Percentiles rank a stretch among this genome's conserved stretches.
Evolutionary conservation across 2,113 vertebrate species (phyloP).

Genomic region (Agapornis roseicollis): DNA sequence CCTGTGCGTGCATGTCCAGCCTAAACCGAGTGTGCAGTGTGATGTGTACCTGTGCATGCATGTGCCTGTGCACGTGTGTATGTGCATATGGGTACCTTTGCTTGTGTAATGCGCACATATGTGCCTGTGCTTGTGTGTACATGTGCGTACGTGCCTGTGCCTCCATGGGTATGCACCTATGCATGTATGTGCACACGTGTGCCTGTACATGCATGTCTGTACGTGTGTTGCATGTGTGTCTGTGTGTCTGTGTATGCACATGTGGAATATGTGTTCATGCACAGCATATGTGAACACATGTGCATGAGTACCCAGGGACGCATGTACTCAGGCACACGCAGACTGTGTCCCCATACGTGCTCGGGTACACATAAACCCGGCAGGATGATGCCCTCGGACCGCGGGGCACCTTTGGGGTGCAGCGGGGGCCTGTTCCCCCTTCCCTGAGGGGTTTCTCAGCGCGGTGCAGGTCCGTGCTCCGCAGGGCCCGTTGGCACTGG

Average conservation of each 20-base stretch:
- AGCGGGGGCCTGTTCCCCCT: background rate
- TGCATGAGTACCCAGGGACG: too few species aligned
- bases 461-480: too few species aligned
- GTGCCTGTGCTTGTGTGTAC: too few species aligned
- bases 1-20: background rate
- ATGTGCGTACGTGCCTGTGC: background rate
- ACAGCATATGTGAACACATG: too few species aligned
- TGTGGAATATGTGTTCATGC: background rate
- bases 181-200: background rate
- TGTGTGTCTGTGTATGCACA: background rate
- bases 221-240: background rate
- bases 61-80: background rate
- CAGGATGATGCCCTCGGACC: too few species aligned
- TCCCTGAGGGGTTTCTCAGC: too few species aligned
- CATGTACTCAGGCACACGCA: background rate
- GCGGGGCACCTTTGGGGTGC: background rate
- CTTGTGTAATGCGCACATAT: background rate
- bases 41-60: background rate
- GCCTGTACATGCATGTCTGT: background rate
- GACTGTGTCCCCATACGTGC: too few species aligned
- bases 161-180: background rate
- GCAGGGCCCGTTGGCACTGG: background rate
- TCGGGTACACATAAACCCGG: background rate
- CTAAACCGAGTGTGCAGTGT: too few species aligned
- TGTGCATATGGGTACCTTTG: background rate